Conservation (phyloP, 2,797 vertebrate species). For the Pogoniulus pusillus region DNA sequence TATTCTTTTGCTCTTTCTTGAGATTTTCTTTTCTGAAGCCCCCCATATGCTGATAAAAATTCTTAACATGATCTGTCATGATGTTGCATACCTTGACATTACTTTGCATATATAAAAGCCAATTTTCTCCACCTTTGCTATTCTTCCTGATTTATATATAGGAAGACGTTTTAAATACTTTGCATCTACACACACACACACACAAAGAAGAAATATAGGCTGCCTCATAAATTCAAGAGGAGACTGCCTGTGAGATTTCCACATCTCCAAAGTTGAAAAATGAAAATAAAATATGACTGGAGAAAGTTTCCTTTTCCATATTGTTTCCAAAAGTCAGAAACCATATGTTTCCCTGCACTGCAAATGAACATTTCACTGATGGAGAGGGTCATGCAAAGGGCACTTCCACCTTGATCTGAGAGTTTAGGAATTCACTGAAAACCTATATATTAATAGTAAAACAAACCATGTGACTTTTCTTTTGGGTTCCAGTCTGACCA, state of each 20-base stretch:
- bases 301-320: slow-evolving; percentile 33
- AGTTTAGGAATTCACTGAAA: slow-evolving; percentile 55
- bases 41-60: neutral
- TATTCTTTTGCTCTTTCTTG: neutral
- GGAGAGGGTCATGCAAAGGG: slow-evolving; percentile 10
- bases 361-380: slow-evolving; percentile 21
- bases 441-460: slow-evolving; percentile 43
- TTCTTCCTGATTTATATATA: neutral
- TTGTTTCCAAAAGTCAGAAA: slow-evolving; percentile 47
- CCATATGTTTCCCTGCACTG: slow-evolving; percentile 3
- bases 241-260: neutral
- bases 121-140: neutral
- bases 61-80: neutral
- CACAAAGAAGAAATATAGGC: neutral
- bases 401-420: neutral
- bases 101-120: neutral
- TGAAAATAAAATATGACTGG: slow-evolving; percentile 43
- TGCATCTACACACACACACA: neutral
- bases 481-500: slow-evolving; percentile 44
- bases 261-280: slow-evolving; percentile 28
- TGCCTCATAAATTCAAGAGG: neutral
- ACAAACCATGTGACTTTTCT: slow-evolving; percentile 38
- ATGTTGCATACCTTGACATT: neutral
- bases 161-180: neutral
- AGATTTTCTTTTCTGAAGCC: neutral